These are phyloP conservation scores for Apantesis nais DNA, from an alignment of 2,888 invertebrate species.

Conservation along the genomic window DNA sequence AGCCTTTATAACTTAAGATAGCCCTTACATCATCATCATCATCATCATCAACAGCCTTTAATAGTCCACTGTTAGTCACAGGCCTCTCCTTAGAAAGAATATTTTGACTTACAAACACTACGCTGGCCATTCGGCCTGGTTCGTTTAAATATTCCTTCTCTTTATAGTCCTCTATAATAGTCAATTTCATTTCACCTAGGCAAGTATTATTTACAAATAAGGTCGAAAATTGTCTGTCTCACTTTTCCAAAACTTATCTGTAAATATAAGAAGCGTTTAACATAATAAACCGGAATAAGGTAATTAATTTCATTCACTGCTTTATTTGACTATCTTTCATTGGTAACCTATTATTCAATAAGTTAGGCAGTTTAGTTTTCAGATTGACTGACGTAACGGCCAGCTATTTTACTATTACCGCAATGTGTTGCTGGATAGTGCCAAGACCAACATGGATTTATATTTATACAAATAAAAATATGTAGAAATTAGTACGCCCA, in stretches of 20 bases:
- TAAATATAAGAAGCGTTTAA: background rate
- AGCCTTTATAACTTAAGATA: no score
- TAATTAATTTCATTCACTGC: background rate
- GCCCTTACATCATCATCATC: no score
- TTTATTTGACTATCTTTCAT: background rate
- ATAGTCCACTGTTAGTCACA: no score
- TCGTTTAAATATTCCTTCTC: no score
- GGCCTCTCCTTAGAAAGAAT: no score
- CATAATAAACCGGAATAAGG: background rate
- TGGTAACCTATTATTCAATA: background rate
- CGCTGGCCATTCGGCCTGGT: no score
- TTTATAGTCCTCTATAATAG: no score
- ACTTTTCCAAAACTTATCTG: background rate
- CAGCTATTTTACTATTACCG: constrained; percentile 3
- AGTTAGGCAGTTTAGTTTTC: background rate
- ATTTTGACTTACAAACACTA: no score
- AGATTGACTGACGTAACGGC: background rate
- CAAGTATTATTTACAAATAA: no score
- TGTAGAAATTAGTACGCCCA: background rate
- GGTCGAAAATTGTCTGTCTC: no score
- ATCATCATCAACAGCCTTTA: no score
- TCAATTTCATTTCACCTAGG: no score
- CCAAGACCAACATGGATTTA: background rate
- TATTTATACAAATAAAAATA: background rate
- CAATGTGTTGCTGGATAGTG: constrained; percentile 4